Conservation (phyloP, 2,888 invertebrate genomes). For the Mamestra brassicae region DNA sequence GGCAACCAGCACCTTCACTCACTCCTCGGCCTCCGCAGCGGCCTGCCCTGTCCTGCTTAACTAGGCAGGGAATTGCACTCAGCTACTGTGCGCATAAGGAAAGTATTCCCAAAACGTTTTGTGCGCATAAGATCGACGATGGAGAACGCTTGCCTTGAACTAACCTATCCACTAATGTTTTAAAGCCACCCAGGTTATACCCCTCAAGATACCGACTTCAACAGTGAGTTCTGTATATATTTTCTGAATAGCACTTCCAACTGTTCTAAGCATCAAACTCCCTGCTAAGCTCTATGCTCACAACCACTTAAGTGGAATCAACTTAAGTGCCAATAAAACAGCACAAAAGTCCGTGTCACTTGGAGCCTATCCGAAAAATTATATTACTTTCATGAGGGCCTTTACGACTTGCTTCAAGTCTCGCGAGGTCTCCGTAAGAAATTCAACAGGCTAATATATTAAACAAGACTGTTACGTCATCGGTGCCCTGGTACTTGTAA, state of each 20-base stretch:
- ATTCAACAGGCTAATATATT: slow-evolving; percentile 61
- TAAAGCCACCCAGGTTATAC: neutral
- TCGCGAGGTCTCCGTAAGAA: slow-evolving; percentile 28
- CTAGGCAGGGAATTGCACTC: no score
- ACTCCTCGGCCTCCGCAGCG: no score
- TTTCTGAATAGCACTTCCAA: neutral
- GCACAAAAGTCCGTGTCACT: slow-evolving; percentile 18
- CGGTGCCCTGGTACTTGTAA: slow-evolving; percentile 37
- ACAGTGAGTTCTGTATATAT: neutral
- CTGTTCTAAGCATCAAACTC: neutral
- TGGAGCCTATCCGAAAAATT: slow-evolving; percentile 40
- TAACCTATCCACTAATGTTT: neutral
- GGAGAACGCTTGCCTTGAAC: no score
- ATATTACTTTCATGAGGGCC: slow-evolving; percentile 39
- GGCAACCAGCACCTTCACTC: no score
- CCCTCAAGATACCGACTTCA: neutral
- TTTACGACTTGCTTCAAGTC: slow-evolving; percentile 46
- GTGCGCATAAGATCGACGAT: no score
- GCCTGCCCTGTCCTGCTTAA: no score
- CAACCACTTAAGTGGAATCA: slow-evolving; percentile 11
- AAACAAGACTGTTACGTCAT: slow-evolving; percentile 46
- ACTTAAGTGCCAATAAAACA: slow-evolving; percentile 40
- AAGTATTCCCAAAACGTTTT: no score
- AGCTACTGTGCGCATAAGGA: no score
- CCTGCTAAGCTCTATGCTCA: neutral